phyloP scores from a whole-genome alignment of 2,113 vertebrate species.

The Formicarius rufipectus region DNA sequence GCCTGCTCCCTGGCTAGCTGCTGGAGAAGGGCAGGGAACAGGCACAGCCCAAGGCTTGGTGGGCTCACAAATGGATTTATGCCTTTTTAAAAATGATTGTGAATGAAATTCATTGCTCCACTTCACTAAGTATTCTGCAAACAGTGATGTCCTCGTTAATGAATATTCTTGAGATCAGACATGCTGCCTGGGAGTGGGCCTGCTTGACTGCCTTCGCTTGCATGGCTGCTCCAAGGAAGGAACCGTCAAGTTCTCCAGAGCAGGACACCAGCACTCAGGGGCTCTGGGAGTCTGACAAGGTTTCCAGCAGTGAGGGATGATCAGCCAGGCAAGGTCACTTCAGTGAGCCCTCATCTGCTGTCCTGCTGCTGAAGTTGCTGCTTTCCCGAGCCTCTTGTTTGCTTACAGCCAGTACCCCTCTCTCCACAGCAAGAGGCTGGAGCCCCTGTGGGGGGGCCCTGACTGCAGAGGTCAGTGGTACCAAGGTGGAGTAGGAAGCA shows the following conservation, averaged over 20 bases:
- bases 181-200: not conserved
- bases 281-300: not conserved
- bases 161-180: not conserved
- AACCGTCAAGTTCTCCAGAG: not conserved
- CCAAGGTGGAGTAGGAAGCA: not conserved
- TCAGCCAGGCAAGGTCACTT: not conserved
- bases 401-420: rapidly evolving
- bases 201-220: not conserved
- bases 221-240: not conserved
- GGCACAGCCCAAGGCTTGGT: not conserved
- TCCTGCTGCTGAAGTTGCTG: not conserved
- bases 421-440: not conserved
- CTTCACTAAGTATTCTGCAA: not conserved
- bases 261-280: not conserved
- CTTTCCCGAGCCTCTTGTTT: not conserved
- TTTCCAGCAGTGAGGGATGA: not conserved
- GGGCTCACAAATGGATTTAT: constrained; percentile 53
- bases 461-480: not conserved
- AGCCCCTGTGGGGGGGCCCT: not conserved
- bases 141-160: constrained; percentile 31
- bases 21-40: not conserved
- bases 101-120: constrained; percentile 18
- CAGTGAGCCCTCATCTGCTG: not conserved
- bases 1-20: not conserved
- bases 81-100: constrained; percentile 26